Conservation (phyloP, 2,888 invertebrate species). For the Sminthurinus aureus region DNA sequence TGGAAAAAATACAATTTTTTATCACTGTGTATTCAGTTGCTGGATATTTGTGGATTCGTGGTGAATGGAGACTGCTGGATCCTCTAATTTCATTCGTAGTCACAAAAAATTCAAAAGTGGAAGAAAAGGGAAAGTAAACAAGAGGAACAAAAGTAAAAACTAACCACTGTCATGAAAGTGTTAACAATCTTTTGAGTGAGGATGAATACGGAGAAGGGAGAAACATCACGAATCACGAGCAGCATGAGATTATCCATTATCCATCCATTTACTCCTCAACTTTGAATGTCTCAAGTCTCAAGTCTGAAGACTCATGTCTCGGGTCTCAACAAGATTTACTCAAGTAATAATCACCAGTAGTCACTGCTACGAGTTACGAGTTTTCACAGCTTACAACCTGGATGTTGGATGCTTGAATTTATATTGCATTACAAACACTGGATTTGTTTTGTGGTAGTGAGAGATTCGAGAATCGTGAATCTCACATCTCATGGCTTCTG, state of each 20-base stretch:
- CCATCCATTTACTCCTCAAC: background rate
- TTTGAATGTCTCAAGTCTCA: background rate
- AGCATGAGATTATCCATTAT: background rate
- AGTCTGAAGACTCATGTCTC: background rate
- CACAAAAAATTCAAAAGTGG: conserved; percentile 14
- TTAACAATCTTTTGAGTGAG: conserved; percentile 30
- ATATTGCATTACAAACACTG: too few relatives aligned
- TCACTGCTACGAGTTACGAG: too few relatives aligned
- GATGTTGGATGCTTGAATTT: too few relatives aligned
- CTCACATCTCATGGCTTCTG: too few relatives aligned
- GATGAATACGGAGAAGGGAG: background rate
- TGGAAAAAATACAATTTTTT: too few relatives aligned
- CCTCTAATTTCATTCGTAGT: conserved; percentile 31
- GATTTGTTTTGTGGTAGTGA: too few relatives aligned
- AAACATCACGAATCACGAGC: background rate
- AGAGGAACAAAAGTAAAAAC: conserved; percentile 16
- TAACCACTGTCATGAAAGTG: conserved; percentile 33
- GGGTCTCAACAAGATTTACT: background rate
- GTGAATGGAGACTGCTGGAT: too few relatives aligned
- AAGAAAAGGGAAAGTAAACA: conserved; percentile 21
- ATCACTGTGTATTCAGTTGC: too few relatives aligned
- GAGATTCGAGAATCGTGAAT: too few relatives aligned
- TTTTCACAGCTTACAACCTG: too few relatives aligned
- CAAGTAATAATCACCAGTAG: background rate
- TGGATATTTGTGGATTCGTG: too few relatives aligned